phyloP scores from a whole-genome alignment of 2,888 invertebrate species.

The Pardosa pseudoannulata region DNA sequence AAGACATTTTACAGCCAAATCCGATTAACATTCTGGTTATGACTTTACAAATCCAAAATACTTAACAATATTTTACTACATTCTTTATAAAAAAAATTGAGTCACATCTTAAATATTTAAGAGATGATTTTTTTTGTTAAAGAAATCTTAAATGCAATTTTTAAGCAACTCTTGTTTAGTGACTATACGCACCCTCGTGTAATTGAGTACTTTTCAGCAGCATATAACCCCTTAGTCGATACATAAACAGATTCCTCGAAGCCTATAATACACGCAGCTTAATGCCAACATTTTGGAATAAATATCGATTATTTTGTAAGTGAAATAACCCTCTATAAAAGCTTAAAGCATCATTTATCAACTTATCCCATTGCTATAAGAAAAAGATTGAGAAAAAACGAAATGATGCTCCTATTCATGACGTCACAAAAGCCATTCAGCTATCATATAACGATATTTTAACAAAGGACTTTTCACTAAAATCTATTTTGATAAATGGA shows the following conservation, averaged over 20 bases:
- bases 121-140: no score
- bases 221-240: not conserved
- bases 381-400: slow-evolving; percentile 14
- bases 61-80: no score
- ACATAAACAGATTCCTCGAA: not conserved
- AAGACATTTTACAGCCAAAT: no score
- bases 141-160: no score
- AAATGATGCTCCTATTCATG: not conserved
- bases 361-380: not conserved
- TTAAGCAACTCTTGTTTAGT: no score
- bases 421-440: not conserved
- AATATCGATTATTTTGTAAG: slow-evolving; percentile 41
- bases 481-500: slow-evolving; percentile 46
- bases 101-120: no score
- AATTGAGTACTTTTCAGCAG: no score
- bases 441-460: slow-evolving; percentile 29
- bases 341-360: slow-evolving; percentile 27
- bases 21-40: no score
- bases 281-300: not conserved
- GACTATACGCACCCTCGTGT: no score
- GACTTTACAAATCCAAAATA: no score
- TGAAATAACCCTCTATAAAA: slow-evolving; percentile 22
- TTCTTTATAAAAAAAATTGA: no score
- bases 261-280: not conserved
- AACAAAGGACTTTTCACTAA: slow-evolving; percentile 24